Percentiles rank a stretch among this genome's conserved stretches.
These are phyloP conservation scores for Daktulosphaira vitifoliae DNA, from an alignment of 1,140 invertebrate species.

Conservation along the genomic window DNA sequence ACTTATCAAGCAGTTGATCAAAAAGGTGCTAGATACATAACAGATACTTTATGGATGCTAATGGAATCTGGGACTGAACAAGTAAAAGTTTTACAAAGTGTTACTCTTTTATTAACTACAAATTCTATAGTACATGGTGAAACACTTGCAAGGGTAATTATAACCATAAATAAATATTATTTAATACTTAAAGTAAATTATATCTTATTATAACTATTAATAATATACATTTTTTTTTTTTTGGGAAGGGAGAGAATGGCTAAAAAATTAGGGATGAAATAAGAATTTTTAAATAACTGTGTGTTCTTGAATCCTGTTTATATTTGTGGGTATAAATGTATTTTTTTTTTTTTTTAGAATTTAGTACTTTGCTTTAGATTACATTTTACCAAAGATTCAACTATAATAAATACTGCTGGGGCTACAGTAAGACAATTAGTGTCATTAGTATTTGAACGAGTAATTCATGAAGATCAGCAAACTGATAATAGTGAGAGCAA, in stretches of 20 bases:
- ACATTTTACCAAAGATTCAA: constrained; percentile 87
- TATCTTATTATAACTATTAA: constrained; percentile 92
- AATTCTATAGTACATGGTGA: constrained; percentile 89
- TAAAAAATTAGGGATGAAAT: no score
- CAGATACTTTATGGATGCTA: constrained; percentile 83
- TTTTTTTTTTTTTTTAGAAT: constrained; percentile 54
- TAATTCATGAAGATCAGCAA: constrained; percentile 63
- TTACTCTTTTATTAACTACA: constrained; percentile 86
- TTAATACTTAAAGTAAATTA: constrained; percentile 65
- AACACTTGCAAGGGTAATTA: constrained; percentile 72
- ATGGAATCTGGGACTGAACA: constrained; percentile 91
- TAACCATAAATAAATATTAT: no score
- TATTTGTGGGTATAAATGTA: no score
- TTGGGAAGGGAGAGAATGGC: no score
- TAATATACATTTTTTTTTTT: constrained; percentile 87
- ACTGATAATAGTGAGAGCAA: constrained; percentile 35
- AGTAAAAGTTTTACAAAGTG: constrained; percentile 92
- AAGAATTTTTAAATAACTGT: no score
- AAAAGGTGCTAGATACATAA: constrained; percentile 83
- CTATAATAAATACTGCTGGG: constrained; percentile 91
- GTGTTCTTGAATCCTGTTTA: no score
- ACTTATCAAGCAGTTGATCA: constrained; percentile 75
- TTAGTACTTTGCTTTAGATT: constrained; percentile 91
- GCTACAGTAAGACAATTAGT: constrained; percentile 94
- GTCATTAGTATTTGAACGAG: constrained; percentile 92